Evolutionary conservation across 2,113 vertebrate species (phyloP), one percentile per base, ranked within the genome.

Genomic region (Caloenas nicobarica): DNA sequence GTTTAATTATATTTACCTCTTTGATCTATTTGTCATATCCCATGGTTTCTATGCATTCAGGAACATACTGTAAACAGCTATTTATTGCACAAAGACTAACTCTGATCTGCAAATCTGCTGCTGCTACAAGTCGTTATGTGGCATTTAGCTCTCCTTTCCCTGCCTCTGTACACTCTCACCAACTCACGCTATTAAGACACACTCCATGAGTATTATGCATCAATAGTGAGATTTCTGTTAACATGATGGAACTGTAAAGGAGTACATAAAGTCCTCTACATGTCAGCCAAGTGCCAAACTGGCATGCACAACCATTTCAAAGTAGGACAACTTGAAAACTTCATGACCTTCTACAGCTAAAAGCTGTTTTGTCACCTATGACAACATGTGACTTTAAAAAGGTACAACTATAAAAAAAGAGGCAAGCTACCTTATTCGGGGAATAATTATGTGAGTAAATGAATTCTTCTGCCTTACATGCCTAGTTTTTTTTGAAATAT

Each of bases 391-490:
- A 48, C 40, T 88, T 82, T 65, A 22, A 33, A 46, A 73, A 53
- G 12, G 9, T 21, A 15, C 4, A 70, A 24, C 10, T 34, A 31
- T 2, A 31, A 68, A 48, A 10, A 48, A 44, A 26, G 68, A 25
- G 5, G 9, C 24, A 81, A 54, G 2, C 2, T 16, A 66, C 2
- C 5, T 60, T 83, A 62, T 38, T 86, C 25, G 71, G 13, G 16
- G 31, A 70, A 34, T 34, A 65, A 65, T 73, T 66, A 34, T 0
- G 3, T 3, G 4, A 81, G 7, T 58, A 73, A 69, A 25, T 29
- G 0, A 71, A 48, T 66, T 81, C 16, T 58, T 61, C 44, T 0
- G 0, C 13, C 16, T 22, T 13, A 54, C 4, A 38, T 5, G 16
- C 21, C 31, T 10, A 21, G 2, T 18, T 33, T 21, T 22, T 22